Evolutionary conservation across 2,113 vertebrate species (phyloP), one percentile per base, ranked within the genome.

Genomic region (Datnioides undecimradiatus): DNA sequence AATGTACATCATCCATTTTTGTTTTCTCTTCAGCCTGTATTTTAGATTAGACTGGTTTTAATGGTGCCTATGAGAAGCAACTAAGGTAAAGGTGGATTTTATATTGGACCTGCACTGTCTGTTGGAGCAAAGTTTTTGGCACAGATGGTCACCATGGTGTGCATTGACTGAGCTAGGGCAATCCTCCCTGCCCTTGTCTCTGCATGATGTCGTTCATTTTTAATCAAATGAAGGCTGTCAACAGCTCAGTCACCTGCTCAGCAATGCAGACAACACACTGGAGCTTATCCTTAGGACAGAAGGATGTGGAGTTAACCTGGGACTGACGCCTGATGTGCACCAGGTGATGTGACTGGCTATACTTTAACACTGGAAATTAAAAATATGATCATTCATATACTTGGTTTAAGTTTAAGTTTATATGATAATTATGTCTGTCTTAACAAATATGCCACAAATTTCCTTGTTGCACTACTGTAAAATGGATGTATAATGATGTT

Each of bases 191-290:
- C 75, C 73, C 79, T 80, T 84, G 79, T 79, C 82, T 79, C 70
- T 46, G 25, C 64, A 52, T 76, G 63, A 69, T 77, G 67, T 63
- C 71, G 73, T 77, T 87, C 63, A 23, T 55, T 76, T 84, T 82
- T 74, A 79, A 71, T 85, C 73, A 82, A 76, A 87, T 68, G 51
- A 81, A 80, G 86, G 76, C 77, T 77, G 62, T 68, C 71, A 65
- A 64, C 62, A 57, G 58, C 74, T 85, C 68, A 78, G 65, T 77
- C 67, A 82, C 66, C 76, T 82, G 65, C 76, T 80, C 80, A 70
- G 67, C 59, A 65, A 57, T 65, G 76, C 76, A 79, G 82, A 80
- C 59, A 67, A 55, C 46, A 76, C 41, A 33, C 64, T 34, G 17
- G 49, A 64, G 68, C 77, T 76, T 57, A 73, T 78, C 45, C 54